Percentiles rank a stretch among this genome's conserved stretches.
These are phyloP conservation scores for Drosophila cardini DNA, from an alignment of 1,140 invertebrate genomes.

Conservation along the genomic window DNA sequence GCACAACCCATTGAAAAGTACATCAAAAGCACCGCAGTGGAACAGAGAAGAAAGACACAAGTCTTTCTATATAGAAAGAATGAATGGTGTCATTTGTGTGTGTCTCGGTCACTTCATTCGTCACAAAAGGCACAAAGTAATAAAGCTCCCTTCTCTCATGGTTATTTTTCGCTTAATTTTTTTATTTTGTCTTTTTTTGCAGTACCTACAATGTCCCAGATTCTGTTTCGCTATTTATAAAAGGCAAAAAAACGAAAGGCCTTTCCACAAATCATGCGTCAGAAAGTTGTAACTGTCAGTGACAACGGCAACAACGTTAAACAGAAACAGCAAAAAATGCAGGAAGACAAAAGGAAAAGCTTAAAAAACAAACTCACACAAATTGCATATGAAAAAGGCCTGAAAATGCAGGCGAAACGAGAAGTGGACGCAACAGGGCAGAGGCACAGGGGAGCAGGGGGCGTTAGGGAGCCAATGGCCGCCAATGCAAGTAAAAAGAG, in stretches of 20 bases:
- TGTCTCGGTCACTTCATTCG: conserved; percentile 36
- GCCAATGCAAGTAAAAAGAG: conserved; percentile 41
- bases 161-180: conserved; percentile 44
- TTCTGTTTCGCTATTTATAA: conserved; percentile 60
- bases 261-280: conserved; percentile 82
- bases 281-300: conserved; percentile 81
- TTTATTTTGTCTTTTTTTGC: conserved; percentile 20
- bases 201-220: conserved; percentile 61
- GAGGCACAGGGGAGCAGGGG: not conserved
- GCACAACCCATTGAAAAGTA: conserved; percentile 1
- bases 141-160: conserved; percentile 23
- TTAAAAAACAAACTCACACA: conserved; percentile 36
- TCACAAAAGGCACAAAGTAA: conserved; percentile 30
- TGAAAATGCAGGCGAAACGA: conserved; percentile 15
- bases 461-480: conserved; percentile 49
- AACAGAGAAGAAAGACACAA: not conserved
- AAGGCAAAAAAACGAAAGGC: conserved; percentile 69
- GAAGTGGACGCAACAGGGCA: not conserved
- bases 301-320: conserved; percentile 40
- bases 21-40: conserved; percentile 1
- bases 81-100: conserved; percentile 26
- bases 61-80: not conserved
- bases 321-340: conserved; percentile 48
- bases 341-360: conserved; percentile 56
- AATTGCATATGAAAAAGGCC: conserved; percentile 69